These are phyloP conservation scores for Coccyzus lansbergi DNA, from an alignment of 2,797 vertebrate genomes.

Conservation along the genomic window DNA sequence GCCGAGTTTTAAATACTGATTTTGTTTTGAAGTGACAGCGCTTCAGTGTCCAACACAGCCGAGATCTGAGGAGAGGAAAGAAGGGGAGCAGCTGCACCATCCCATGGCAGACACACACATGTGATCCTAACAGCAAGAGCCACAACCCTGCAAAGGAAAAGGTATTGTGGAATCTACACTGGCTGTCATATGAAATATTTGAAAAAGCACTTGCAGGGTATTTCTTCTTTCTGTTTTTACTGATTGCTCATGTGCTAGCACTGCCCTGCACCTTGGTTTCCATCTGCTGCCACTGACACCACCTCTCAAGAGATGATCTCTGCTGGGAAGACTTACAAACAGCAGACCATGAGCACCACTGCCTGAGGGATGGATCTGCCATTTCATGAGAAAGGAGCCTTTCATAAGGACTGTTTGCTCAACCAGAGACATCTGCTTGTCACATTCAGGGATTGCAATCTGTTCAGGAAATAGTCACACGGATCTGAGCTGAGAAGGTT, in stretches of 20 bases:
- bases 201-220: not conserved
- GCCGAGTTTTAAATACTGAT: not conserved
- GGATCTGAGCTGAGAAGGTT: conserved; percentile 14
- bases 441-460: conserved; percentile 32
- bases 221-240: not conserved
- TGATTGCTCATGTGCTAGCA: not conserved
- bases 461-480: conserved; percentile 46
- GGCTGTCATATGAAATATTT: not conserved
- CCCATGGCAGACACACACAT: not conserved
- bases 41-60: not conserved
- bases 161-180: not conserved
- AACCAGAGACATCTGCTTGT: conserved; percentile 55
- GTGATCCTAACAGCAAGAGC: not conserved
- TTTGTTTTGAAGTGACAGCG: not conserved
- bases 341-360: not conserved
- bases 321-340: not conserved
- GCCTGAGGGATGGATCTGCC: conserved; percentile 38
- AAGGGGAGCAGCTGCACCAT: not conserved
- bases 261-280: not conserved
- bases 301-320: not conserved
- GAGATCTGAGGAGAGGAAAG: not conserved
- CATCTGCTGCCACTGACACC: not conserved
- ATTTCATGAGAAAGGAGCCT: conserved; percentile 40
- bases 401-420: conserved; percentile 22
- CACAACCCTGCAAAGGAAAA: not conserved